Conservation (phyloP, 53 echinoderm and acorn worm species). For the Astropecten irregularis region DNA sequence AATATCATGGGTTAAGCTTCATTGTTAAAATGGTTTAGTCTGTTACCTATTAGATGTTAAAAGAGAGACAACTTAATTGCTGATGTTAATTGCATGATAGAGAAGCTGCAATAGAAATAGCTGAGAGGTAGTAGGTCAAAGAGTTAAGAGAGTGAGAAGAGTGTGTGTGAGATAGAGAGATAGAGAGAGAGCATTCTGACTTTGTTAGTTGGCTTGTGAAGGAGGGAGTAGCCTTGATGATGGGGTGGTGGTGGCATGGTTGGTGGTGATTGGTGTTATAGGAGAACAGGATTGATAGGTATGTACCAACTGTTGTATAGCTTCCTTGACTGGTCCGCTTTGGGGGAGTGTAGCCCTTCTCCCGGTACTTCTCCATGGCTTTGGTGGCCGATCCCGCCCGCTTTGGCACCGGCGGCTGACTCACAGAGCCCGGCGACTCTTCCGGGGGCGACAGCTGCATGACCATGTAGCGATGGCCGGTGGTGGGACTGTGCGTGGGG, state of each 20-base stretch:
- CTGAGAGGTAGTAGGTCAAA: not conserved
- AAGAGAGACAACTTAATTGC: not conserved
- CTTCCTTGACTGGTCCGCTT: conserved; percentile 50
- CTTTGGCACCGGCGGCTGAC: not conserved
- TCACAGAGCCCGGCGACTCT: conserved; percentile 27
- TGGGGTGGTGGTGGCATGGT: not conserved
- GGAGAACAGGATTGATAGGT: not conserved
- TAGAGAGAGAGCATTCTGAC: conserved; percentile 36
- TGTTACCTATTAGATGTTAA: not conserved
- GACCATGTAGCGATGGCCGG: conserved; percentile 34
- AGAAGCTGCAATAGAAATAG: not conserved
- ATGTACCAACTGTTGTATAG: conserved; percentile 58
- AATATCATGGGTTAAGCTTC: no score
- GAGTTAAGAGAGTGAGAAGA: not conserved
- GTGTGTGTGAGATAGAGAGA: not conserved
- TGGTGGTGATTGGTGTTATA: conserved; percentile 13
- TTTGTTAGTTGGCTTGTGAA: conserved; percentile 32
- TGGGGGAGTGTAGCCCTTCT: conserved; percentile 50
- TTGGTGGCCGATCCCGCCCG: conserved; percentile 28
- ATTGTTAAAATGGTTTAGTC: conserved; percentile 8
- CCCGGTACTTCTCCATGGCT: conserved; percentile 26
- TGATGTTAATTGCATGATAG: not conserved
- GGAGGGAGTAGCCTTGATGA: not conserved
- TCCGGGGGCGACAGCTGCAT: conserved; percentile 47
- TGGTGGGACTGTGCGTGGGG: not conserved